Conservation (phyloP, 1,140 invertebrate species). For the Zaprionus taronus region DNA sequence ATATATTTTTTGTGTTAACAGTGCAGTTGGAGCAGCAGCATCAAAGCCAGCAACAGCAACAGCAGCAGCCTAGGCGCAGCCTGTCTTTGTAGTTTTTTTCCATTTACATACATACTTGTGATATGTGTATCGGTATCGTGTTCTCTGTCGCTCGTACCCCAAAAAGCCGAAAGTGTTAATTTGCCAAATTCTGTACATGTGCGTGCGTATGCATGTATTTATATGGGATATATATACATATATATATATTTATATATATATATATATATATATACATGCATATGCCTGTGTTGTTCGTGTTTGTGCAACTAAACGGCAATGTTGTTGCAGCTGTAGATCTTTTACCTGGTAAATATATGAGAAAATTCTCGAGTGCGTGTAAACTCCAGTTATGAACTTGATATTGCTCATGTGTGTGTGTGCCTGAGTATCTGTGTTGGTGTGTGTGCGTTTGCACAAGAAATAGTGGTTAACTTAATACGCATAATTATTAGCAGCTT, state of each 20-base stretch:
- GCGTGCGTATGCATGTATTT: conserved; percentile 14
- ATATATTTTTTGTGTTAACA: conserved; percentile 31
- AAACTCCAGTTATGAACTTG: conserved; percentile 3
- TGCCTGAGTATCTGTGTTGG: conserved; percentile 20
- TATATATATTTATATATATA: background rate
- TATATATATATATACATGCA: conserved; percentile 1
- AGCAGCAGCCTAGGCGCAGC: conserved; percentile 1
- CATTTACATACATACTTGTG: conserved; percentile 31
- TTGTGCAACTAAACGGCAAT: conserved; percentile 35
- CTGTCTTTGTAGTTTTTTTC: conserved; percentile 12
- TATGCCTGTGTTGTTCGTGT: conserved; percentile 19
- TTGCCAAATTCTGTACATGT: conserved; percentile 61
- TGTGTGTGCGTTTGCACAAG: conserved; percentile 3
- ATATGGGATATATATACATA: background rate
- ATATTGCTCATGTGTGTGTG: background rate
- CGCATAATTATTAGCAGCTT: conserved; percentile 49
- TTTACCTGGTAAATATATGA: conserved; percentile 40
- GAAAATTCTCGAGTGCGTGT: background rate
- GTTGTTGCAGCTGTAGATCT: conserved; percentile 29
- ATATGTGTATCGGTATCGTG: conserved; percentile 22
- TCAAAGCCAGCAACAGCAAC: background rate
- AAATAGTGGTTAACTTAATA: conserved; percentile 38
- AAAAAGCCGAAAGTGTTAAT: conserved; percentile 65
- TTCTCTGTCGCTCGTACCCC: conserved; percentile 17
- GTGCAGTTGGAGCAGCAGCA: conserved; percentile 12